Conservation (phyloP, 2,797 vertebrate species). For the Morus bassanus region DNA sequence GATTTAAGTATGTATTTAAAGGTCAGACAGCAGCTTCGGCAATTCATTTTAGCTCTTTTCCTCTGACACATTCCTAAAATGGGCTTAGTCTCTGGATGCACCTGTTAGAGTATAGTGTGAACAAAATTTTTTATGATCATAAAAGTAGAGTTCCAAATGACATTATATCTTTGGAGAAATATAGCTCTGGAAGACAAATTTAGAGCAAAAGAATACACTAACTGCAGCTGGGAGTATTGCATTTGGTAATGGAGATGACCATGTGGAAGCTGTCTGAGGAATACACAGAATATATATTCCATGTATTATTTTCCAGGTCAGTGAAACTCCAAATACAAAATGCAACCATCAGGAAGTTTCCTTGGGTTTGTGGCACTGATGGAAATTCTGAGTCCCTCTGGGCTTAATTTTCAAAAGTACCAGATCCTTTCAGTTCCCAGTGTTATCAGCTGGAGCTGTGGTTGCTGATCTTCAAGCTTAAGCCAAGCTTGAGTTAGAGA, state of each 20-base stretch:
- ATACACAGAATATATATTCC: not conserved
- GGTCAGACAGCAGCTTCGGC: not conserved
- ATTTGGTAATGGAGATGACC: not conserved
- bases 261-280: not conserved
- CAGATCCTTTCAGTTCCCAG: not conserved
- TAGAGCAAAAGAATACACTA: not conserved
- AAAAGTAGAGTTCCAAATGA: not conserved
- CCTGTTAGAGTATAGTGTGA: not conserved
- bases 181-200: not conserved
- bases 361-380: not conserved
- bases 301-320: not conserved
- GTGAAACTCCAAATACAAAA: not conserved
- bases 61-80: not conserved
- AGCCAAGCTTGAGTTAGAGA: not conserved
- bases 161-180: not conserved
- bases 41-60: not conserved
- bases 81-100: not conserved
- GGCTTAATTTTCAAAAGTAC: not conserved
- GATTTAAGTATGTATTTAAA: not conserved
- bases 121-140: not conserved
- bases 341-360: not conserved
- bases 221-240: not conserved
- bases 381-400: not conserved
- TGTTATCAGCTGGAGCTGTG: not conserved
- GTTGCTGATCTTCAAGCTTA: not conserved